Base-by-base conservation (phyloP, 53 echinoderm and acorn worm species). In the Temnopleurus reevesii region DNA sequence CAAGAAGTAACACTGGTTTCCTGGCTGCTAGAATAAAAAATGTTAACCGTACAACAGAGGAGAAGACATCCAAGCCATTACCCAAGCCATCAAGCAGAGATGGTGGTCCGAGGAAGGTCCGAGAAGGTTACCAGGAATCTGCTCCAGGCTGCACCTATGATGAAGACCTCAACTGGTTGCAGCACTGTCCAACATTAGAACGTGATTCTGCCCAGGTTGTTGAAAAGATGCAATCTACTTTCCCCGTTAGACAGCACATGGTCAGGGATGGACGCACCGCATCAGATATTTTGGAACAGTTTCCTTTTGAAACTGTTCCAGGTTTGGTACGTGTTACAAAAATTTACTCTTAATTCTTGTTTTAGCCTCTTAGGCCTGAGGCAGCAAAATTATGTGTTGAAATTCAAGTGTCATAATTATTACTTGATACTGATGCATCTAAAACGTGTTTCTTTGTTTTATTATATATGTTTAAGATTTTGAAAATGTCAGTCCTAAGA, bases 1-100 rank as follows among this genome's bases (percentile, higher is more conserved):
- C 71, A 77, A 81, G 90, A 76, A 90, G 56, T 34, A 92, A 92
- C 35, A 59, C 92, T 7, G 92, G 92, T 4, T 92, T 92, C 81
- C 44, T 90, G 30, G 90, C 90, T 18, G 92, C 90, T 59, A 84
- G 90, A 34, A 77, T 92, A 17, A 90, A 92, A 53, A 92, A 92
- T 77, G 79, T 92, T 10, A 90, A 92, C 58, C 64, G 92, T 15
- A 55, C 64, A 55, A 84, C 53, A 34, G 43, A 76, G 26, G 49
- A 55, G 55, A 77, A 89, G 56, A 54, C 41, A 31, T 30, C 55
- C 76, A 77, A 46, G 2, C 59, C 29, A 29, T 59, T 29, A 61
- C 53, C 76, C 41, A 66, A 71, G 76, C 89, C 55, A 38, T 36
- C 76, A 55, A 38, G 51, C 23, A 76, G 21, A 89, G 89, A 89